These are phyloP conservation scores for Neoaliturus tenellus DNA, from an alignment of 2,888 invertebrate genomes.

Conservation along the genomic window DNA sequence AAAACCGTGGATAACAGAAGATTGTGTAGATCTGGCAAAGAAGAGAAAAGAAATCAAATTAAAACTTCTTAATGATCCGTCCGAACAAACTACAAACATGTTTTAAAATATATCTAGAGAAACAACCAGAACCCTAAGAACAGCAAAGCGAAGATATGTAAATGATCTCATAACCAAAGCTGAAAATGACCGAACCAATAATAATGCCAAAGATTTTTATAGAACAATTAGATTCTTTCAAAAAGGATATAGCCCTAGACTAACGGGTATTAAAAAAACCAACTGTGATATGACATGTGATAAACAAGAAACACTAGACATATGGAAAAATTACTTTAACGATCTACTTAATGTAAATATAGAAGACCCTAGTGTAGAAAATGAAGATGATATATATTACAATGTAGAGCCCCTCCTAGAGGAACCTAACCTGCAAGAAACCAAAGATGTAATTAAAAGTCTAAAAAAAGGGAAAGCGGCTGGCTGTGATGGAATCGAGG, in stretches of 20 bases:
- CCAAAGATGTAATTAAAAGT: slow-evolving; percentile 7
- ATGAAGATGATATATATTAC: neutral
- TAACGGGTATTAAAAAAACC: neutral
- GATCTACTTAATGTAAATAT: slow-evolving; percentile 10
- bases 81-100: neutral
- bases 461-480: slow-evolving; percentile 32
- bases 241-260: slow-evolving; percentile 19
- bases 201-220: slow-evolving; percentile 18
- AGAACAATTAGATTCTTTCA: slow-evolving; percentile 22
- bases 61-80: neutral
- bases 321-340: slow-evolving; percentile 21
- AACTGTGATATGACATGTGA: slow-evolving; percentile 82
- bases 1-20: slow-evolving; percentile 33
- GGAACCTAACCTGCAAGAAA: slow-evolving; percentile 12
- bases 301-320: slow-evolving; percentile 77
- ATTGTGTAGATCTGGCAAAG: slow-evolving; percentile 3
- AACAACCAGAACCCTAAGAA: neutral
- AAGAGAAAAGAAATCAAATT: slow-evolving; percentile 3
- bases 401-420: slow-evolving; percentile 16
- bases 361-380: neutral
- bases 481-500: slow-evolving; percentile 44
- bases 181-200: neutral
- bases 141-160: slow-evolving; percentile 5
- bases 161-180: neutral
- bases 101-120: neutral